Evolutionary conservation across 92 coral and sea anemone species (phyloP).

Genomic region (Siderastrea radians): DNA sequence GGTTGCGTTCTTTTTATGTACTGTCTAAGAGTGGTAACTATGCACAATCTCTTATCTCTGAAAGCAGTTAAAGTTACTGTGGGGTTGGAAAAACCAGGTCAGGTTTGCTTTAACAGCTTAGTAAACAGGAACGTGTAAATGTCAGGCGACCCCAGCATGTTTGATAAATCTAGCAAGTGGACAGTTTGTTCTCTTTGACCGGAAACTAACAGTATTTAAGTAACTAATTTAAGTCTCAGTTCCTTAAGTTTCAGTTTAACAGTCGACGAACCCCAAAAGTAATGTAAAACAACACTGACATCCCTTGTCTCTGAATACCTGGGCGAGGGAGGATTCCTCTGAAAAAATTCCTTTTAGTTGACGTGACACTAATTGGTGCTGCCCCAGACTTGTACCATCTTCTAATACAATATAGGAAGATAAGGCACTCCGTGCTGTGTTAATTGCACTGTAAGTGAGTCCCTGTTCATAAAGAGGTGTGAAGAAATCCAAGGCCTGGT

Average conservation of each 20-base stretch:
- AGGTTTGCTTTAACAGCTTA: not conserved
- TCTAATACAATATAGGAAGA: not conserved
- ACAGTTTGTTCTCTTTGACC: not conserved
- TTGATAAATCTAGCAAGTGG: not conserved
- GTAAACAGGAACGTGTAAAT: not conserved
- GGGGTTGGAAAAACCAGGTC: not conserved
- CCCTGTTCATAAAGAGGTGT: slow-evolving; percentile 47
- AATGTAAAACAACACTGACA: slow-evolving; percentile 21
- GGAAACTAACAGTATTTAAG: not conserved
- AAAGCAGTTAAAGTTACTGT: not conserved
- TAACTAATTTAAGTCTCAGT: slow-evolving; percentile 5
- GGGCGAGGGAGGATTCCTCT: not conserved
- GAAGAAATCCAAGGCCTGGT: slow-evolving; percentile 39
- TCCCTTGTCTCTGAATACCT: slow-evolving; percentile 19
- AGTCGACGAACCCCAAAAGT: slow-evolving; percentile 27
- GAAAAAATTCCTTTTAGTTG: slow-evolving; percentile 15
- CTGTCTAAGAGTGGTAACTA: too few species aligned
- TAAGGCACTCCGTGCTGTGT: slow-evolving; percentile 50
- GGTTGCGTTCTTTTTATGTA: too few species aligned
- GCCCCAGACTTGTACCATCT: slow-evolving; percentile 22
- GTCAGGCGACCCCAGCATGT: not conserved
- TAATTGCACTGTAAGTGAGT: slow-evolving; percentile 38
- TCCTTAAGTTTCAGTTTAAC: not conserved
- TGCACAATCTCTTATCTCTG: too few species aligned
- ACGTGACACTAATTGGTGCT: slow-evolving; percentile 19